These are phyloP conservation scores for Umimayanthus kanabou DNA, from an alignment of 92 coral and sea anemone genomes.

Conservation along the genomic window DNA sequence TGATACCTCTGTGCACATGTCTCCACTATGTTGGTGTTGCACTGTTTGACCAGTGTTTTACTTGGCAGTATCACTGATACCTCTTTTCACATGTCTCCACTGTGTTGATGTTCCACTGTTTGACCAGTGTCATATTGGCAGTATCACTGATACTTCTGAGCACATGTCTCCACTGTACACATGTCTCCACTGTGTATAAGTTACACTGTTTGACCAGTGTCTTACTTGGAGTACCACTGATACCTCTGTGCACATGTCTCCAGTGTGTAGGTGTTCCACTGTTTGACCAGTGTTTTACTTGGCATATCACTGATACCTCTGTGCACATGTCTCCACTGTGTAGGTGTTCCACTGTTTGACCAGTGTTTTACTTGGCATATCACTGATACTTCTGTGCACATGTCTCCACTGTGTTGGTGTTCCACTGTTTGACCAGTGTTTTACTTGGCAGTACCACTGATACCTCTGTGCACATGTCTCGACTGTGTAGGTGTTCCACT, in stretches of 20 bases:
- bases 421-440: conserved; percentile 57
- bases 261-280: conserved; percentile 68
- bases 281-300: conserved; percentile 59
- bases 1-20: neutral
- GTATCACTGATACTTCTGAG: too few species aligned
- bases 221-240: too few species aligned
- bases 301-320: neutral
- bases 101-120: too few species aligned
- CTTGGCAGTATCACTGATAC: too few species aligned
- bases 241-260: neutral
- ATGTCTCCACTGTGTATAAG: too few species aligned
- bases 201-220: too few species aligned
- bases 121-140: too few species aligned
- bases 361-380: conserved; percentile 52
- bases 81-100: too few species aligned
- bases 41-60: conserved; percentile 52
- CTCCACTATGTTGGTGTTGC: conserved; percentile 58
- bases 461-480: too few species aligned
- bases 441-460: too few species aligned
- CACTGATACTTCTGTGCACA: neutral
- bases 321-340: neutral
- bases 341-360: conserved; percentile 82
- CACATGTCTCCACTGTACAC: too few species aligned
- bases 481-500: too few species aligned
- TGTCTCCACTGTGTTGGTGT: conserved; percentile 54